Base-by-base conservation (phyloP, 2,797 vertebrate species). In the Lycodopsis pacificus region DNA sequence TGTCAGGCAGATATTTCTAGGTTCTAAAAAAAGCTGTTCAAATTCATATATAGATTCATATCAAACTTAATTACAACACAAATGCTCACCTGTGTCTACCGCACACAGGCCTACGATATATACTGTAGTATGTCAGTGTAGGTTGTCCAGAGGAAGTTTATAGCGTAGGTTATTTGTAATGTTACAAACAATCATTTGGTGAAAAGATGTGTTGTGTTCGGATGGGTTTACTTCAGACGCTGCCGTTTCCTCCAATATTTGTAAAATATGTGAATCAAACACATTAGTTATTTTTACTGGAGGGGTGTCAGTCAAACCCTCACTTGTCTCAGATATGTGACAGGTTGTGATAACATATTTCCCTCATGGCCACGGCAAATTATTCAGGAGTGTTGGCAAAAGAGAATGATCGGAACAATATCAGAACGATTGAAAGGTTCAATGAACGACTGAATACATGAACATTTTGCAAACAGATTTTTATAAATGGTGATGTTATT, bases 81-180 rank as follows among this genome's bases (percentile, higher is more conserved):
- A 40, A 49, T 49, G 56, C 20, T 11, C 27, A 64, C n/a, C 63
- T 64, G 36, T 49, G 59, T 42, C n/a, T 38, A 9, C 27, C 2
- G 5, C 11, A 27, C 56, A 27, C 56, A 27, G 30, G 6, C 5
- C 5, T 42, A 4, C 10, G 0, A 4, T 30, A 53, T 49, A 25
- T 0, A 42, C n/a, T 48, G 36, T 30, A 64, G 32, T 20, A 32
- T 56, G 10, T 34, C 48, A 48, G 19, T 58, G 32, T 1, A 14
- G n/a, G n/a, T 67, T 66, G 64, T 80, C 79, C 42, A 13, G 34
- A 56, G 17, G 11, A 61, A 51, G 42, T 59, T 80, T 8, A 44
- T 3, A 32, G 11, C 44, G 22, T 68, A 22, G 1, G 32, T 62
- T 67, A n/a, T 48, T 69, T 71, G n/a, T 53, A 27, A 62, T 61